Evolutionary conservation across 2,797 vertebrate genomes (phyloP).

Genomic region (Trachurus trachurus): DNA sequence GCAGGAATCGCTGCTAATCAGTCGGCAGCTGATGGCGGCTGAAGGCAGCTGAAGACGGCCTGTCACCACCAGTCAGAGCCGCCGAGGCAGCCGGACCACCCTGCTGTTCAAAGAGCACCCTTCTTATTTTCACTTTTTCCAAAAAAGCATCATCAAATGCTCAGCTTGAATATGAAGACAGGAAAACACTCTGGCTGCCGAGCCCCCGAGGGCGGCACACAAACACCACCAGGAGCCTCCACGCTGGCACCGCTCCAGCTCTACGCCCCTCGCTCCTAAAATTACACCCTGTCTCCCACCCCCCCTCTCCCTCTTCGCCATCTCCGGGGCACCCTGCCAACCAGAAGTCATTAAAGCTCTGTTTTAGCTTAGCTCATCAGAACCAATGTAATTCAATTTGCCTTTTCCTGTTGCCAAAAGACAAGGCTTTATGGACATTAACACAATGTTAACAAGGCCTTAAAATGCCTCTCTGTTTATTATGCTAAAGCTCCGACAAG

Average conservation of each 20-base stretch:
- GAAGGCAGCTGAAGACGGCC: background rate
- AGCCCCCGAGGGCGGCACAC: conserved; percentile 29
- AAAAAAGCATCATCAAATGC: conserved; percentile 46
- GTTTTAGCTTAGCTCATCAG: conserved; percentile 70
- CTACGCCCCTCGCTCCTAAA: conserved; percentile 30
- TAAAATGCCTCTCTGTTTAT: conserved; percentile 53
- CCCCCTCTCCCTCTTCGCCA: background rate
- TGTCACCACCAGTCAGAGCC: background rate
- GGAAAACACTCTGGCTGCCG: conserved; percentile 55
- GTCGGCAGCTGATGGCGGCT: conserved; percentile 10
- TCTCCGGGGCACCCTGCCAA: conserved; percentile 40
- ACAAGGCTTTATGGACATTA: conserved; percentile 55
- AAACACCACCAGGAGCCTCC: conserved; percentile 51
- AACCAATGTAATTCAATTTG: conserved; percentile 60
- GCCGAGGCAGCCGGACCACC: background rate
- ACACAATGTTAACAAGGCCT: conserved; percentile 59
- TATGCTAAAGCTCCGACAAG: conserved; percentile 53
- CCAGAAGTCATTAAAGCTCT: conserved; percentile 47
- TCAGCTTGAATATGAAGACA: conserved; percentile 33
- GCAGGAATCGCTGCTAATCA: conserved; percentile 23
- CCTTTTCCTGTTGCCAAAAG: conserved; percentile 62
- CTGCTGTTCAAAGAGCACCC: background rate
- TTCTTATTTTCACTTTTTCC: conserved; percentile 50
- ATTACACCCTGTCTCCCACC: conserved; percentile 20
- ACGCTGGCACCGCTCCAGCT: conserved; percentile 48